Evolutionary conservation across 2,113 vertebrate species (phyloP).

Genomic region (Tauraco erythrolophus): DNA sequence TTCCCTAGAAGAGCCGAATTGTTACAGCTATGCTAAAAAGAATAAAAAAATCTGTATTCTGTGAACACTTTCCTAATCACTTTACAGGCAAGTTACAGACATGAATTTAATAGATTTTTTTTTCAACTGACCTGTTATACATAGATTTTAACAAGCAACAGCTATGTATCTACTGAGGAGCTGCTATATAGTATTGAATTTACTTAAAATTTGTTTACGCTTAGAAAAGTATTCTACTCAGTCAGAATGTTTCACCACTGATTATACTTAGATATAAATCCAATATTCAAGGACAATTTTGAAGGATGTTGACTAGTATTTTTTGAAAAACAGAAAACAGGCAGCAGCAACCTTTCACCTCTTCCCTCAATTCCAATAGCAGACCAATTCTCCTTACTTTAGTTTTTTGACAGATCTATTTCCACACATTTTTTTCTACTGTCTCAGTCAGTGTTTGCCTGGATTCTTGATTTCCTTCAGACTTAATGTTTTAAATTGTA

Average conservation of each 20-base stretch:
- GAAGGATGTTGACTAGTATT: neutral
- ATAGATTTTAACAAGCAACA: neutral
- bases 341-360: neutral
- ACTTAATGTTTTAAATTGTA: neutral
- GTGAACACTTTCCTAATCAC: neutral
- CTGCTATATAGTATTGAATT: neutral
- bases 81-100: neutral
- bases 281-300: neutral
- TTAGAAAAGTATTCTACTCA: neutral
- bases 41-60: neutral
- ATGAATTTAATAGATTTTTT: neutral
- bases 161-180: neutral
- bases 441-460: neutral
- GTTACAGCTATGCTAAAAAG: neutral
- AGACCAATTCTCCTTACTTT: neutral
- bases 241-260: neutral
- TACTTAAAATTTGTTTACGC: neutral
- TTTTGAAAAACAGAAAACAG: neutral
- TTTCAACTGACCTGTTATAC: neutral
- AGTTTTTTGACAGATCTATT: neutral
- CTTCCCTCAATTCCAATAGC: neutral
- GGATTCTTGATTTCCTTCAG: neutral
- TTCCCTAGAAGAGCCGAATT: neutral
- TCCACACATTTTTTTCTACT: neutral
- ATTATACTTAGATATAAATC: neutral